phyloP scores from a whole-genome alignment of 2,113 vertebrate species.

The Lathamus discolor region DNA sequence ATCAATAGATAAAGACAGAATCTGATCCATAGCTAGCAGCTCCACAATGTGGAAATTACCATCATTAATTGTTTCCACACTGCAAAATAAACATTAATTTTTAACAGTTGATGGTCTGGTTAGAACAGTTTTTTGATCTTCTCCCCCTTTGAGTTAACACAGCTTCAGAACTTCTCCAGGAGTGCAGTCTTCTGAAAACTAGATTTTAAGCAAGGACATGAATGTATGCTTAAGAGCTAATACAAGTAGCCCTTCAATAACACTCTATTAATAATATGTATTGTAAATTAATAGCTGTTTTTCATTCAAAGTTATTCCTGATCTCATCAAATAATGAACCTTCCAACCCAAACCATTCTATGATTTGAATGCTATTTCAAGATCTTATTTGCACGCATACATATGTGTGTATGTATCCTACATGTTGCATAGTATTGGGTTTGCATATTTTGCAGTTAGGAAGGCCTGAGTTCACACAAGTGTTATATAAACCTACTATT shows the following conservation, averaged over 20 bases:
- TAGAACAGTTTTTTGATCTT: not conserved
- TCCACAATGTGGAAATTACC: constrained; percentile 96
- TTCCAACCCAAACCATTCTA: not conserved
- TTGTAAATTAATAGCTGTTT: not conserved
- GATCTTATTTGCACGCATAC: rapidly evolving
- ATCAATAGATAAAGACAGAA: constrained; percentile 90
- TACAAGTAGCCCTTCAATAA: not conserved
- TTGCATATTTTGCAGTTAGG: not conserved
- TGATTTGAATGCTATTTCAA: not conserved
- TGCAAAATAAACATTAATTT: constrained; percentile 61
- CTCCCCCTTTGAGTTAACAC: not conserved
- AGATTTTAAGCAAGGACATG: not conserved
- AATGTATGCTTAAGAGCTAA: not conserved
- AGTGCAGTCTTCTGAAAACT: not conserved
- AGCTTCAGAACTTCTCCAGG: not conserved
- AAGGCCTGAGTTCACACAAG: not conserved
- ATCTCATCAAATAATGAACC: not conserved
- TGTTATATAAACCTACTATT: not conserved
- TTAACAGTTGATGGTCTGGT: not conserved
- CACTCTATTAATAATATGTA: not conserved
- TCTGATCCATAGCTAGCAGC: constrained; percentile 89
- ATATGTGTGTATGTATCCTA: not conserved
- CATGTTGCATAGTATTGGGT: not conserved
- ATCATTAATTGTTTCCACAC: constrained; percentile 97
- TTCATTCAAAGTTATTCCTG: not conserved